phyloP scores from a whole-genome alignment of 2,888 invertebrate species.

The Eristalis pertinax region DNA sequence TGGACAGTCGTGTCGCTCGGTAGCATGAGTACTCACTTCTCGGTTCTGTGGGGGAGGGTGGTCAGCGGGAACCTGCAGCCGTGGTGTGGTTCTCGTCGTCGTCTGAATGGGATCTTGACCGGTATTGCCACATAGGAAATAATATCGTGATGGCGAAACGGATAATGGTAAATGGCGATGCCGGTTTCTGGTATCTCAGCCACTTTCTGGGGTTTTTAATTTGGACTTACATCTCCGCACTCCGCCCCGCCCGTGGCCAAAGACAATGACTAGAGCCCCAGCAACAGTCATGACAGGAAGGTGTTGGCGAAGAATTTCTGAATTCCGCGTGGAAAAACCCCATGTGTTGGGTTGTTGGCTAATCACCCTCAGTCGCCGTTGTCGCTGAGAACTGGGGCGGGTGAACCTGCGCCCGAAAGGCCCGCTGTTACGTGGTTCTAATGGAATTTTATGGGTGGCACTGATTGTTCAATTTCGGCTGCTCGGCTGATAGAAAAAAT shows the following conservation, averaged over 20 bases:
- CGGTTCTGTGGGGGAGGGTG: not conserved
- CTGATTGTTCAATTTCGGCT: not conserved
- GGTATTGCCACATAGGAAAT: conserved; percentile 69
- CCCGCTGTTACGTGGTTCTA: not conserved
- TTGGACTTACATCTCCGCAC: not conserved
- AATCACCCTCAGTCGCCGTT: not conserved
- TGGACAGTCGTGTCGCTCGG: conserved; percentile 17
- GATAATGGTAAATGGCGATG: conserved; percentile 51
- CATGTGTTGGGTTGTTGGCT: not conserved
- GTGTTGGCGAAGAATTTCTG: not conserved
- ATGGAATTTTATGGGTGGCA: not conserved
- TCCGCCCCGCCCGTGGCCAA: not conserved
- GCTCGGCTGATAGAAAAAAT: not conserved
- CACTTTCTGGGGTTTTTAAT: not conserved
- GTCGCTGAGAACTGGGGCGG: not conserved
- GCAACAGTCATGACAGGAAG: not conserved
- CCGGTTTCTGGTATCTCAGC: conserved; percentile 23
- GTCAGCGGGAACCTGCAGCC: not conserved
- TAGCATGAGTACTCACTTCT: not conserved
- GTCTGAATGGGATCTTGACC: conserved; percentile 59
- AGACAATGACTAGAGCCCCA: not conserved
- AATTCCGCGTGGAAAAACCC: not conserved
- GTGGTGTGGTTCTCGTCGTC: conserved; percentile 24
- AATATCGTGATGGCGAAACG: conserved; percentile 64
- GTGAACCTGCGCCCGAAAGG: not conserved